Conservation (phyloP, 2,113 vertebrate genomes). For the Passerina amoena region DNA sequence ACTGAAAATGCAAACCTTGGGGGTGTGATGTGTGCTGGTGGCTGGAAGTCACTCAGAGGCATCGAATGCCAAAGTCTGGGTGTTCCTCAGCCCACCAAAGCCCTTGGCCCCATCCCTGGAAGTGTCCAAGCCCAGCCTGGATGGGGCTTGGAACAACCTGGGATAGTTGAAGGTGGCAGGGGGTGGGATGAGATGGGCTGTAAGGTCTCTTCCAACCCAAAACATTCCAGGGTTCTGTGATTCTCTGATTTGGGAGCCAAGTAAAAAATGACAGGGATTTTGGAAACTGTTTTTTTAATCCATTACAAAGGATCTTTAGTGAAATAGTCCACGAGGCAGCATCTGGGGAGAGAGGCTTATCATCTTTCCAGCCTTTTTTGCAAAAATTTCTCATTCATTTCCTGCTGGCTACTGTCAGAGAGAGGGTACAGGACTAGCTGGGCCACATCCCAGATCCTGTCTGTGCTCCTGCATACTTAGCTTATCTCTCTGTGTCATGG, state of each 20-base stretch:
- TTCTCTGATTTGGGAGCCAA: not conserved
- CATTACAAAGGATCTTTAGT: not conserved
- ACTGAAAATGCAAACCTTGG: not conserved
- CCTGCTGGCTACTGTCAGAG: conserved; percentile 1
- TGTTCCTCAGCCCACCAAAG: not conserved
- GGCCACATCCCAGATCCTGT: not conserved
- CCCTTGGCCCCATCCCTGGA: not conserved
- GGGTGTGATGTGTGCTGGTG: not conserved
- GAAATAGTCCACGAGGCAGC: fast-evolving
- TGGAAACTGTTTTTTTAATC: not conserved
- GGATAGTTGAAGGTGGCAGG: not conserved
- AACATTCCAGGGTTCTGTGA: not conserved
- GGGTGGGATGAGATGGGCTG: not conserved
- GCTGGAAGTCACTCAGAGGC: not conserved
- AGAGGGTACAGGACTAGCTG: conserved; percentile 4
- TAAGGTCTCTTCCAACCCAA: not conserved
- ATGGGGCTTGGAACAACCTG: not conserved
- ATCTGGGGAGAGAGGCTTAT: not conserved
- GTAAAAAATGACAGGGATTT: not conserved
- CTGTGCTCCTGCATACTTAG: conserved; percentile 8
- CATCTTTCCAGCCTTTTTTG: not conserved
- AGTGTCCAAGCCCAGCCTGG: not conserved
- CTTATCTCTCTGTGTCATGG: conserved; percentile 32
- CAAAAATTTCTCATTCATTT: conserved; percentile 17
- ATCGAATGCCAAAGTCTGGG: not conserved